Evolutionary conservation across 2,113 vertebrate genomes (phyloP).

Genomic region (Cyanocitta stelleri): DNA sequence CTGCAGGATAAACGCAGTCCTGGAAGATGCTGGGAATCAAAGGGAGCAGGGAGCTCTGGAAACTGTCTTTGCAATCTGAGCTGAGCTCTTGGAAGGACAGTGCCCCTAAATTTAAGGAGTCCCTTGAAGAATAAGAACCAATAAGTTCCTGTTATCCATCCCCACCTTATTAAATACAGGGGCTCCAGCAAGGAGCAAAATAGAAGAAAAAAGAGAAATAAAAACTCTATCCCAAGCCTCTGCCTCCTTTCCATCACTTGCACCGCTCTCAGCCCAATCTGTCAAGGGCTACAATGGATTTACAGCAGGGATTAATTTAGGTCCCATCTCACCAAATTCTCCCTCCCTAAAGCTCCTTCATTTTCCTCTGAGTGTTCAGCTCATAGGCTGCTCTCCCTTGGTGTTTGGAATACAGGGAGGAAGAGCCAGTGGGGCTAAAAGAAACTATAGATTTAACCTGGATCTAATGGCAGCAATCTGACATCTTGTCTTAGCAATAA

Average conservation of each 20-base stretch:
- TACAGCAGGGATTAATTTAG: not conserved
- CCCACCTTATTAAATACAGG: not conserved
- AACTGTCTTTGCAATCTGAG: not conserved
- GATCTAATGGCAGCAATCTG: not conserved
- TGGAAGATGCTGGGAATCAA: not conserved
- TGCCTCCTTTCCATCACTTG: not conserved
- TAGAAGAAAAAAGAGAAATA: not conserved
- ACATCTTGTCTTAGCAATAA: slow-evolving; percentile 11
- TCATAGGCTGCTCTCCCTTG: slow-evolving; percentile 45
- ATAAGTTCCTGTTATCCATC: not conserved
- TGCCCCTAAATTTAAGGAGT: not conserved
- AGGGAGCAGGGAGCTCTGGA: not conserved
- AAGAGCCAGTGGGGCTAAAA: not conserved
- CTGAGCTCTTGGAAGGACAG: not conserved
- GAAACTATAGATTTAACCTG: not conserved
- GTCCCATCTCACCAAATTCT: not conserved
- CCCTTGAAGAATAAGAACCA: not conserved
- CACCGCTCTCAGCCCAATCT: not conserved
- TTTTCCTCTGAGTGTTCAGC: slow-evolving; percentile 47
- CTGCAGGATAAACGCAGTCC: not conserved
- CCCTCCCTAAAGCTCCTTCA: slow-evolving; percentile 22
- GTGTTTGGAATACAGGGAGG: slow-evolving; percentile 12
- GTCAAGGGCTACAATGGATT: not conserved
- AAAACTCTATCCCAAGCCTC: not conserved
- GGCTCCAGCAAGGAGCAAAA: not conserved